Percentiles rank a stretch among this genome's conserved stretches.
phyloP scores from a whole-genome alignment of 2,888 invertebrate genomes.

The Blastobasis lacticolella region DNA sequence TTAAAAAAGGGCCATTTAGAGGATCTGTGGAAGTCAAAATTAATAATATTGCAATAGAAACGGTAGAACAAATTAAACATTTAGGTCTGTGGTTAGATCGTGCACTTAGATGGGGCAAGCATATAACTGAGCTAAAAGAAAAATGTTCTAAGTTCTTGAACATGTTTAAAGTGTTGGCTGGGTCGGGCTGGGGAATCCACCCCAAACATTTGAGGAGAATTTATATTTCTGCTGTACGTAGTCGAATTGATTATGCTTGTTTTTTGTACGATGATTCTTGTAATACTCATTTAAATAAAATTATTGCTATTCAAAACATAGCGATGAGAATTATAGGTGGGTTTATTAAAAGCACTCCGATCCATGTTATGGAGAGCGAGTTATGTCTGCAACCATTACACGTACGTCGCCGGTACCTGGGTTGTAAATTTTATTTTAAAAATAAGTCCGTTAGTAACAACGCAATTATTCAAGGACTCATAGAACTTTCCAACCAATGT shows the following conservation, averaged over 20 bases:
- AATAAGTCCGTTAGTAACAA: no score
- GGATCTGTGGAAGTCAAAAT: constrained; percentile 5
- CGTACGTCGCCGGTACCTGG: no score
- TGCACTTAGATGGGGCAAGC: constrained; percentile 18
- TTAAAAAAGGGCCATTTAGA: constrained; percentile 10
- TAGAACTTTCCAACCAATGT: no score
- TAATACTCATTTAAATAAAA: no score
- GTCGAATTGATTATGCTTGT: no score
- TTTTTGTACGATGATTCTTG: no score
- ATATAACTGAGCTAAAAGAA: constrained; percentile 15
- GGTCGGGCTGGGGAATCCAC: constrained; percentile 20
- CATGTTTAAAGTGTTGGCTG: constrained; percentile 19
- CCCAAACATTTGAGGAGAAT: constrained; percentile 18
- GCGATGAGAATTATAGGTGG: constrained; percentile 14
- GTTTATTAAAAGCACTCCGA: constrained; percentile 4
- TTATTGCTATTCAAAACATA: constrained; percentile 15
- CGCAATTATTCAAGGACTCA: no score
- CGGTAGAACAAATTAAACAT: constrained; percentile 15
- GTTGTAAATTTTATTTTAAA: no score
- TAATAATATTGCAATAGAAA: constrained; percentile 3
- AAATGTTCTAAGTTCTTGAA: constrained; percentile 17
- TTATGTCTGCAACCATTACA: no score
- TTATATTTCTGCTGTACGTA: no score
- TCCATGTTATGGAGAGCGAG: no score
- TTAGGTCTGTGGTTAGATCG: constrained; percentile 22